Evolutionary conservation across 2,888 invertebrate genomes (phyloP), one percentile per base, ranked within the genome.

Genomic region (Tinea trinotella): DNA sequence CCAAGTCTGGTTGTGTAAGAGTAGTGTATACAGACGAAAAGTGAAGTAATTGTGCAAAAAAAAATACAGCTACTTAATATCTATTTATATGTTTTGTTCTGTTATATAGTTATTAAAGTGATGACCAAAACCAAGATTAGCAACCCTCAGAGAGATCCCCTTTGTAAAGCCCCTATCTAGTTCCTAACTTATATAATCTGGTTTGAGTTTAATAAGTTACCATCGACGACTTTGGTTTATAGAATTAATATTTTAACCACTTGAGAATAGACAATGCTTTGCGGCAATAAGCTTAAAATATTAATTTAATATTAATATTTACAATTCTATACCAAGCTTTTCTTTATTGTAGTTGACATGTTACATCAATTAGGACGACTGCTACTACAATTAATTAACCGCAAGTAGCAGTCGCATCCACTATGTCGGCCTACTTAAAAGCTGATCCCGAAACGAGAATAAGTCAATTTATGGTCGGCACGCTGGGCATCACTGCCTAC

Each of bases 71-170:
- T 30, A 30, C 30, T 22, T 22, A 22, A 5, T 22, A 30, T 30
- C 3, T 30, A 30, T 1, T 30, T 10, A 30, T 10, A 10, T 30
- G 30, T 30, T 30, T 30, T 30, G 30, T 30, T 30, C 30, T 30
- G 7, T 7, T 10, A 30, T 7, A 30, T 4, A 10, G 30, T 30
- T 30, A 30, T 30, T 30, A n/a, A 30, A 40, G 15, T 40, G 13
- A 40, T 57, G 61, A 76, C 78, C 77, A 81, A 74, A 69, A 67
- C 61, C 69, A 63, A 74, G 78, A 78, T 80, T 76, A 77, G 64
- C 67, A 67, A 64, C 64, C 64, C 63, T 65, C 61, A 58, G 68
- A 73, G 70, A 68, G 69, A 66, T 67, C 64, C 62, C 71, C 71
- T 68, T 72, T 71, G 64, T 65, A 60, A 48, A 48, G 48, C 48